Evolutionary conservation across 2,888 invertebrate species (phyloP), one percentile per base, ranked within the genome.

Genomic region (Rotaria magnacalcarata): DNA sequence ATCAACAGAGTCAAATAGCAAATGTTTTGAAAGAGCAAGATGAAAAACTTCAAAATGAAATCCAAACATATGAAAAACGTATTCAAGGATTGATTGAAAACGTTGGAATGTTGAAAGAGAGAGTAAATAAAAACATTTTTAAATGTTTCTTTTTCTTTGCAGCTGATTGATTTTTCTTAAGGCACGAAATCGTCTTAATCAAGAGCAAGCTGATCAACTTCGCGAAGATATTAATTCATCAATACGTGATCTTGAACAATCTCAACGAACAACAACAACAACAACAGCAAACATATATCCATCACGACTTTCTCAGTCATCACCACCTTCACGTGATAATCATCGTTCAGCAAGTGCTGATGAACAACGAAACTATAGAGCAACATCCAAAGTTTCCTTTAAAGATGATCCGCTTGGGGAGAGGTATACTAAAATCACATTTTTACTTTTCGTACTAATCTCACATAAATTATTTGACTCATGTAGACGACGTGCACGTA

Each of bases 331-430:
- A 34, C 67, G 67, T 67, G 3, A 34, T 67, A 67, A 41, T 67
- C 34, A 67, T 67, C 67, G 80, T 47, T 80, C 80, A n/a, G 11
- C 47, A n/a, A 80, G 80, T 47, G 80, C 80, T n/a, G 80, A n/a
- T 80, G 47, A 80, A 80, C 24, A 47, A 80, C 80, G 80, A 80
- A 67, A 16, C 16, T 19, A 27, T 19, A n/a, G 24, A n/a, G 24
- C 5, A 47, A 0, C n/a, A 47, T 47, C 80, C 2, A 43, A n/a
- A 47, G 21, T 80, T n/a, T 80, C 80, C 4, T 80, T 80, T n/a
- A 47, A 47, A 80, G 10, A 80, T 47, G 24, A 43, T 24, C 21
- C 24, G 0, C 21, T 24, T 47, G 3, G 10, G 47, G 43, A 43
- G 14, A 41, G n/a, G 80, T 80, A 80, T 0, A 27, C 14, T 2